A percentile compares a stretch with the other conserved stretches of the same genome.
Conservation (phyloP, 2,797 vertebrate species). For the Cirrhinus molitorella region DNA sequence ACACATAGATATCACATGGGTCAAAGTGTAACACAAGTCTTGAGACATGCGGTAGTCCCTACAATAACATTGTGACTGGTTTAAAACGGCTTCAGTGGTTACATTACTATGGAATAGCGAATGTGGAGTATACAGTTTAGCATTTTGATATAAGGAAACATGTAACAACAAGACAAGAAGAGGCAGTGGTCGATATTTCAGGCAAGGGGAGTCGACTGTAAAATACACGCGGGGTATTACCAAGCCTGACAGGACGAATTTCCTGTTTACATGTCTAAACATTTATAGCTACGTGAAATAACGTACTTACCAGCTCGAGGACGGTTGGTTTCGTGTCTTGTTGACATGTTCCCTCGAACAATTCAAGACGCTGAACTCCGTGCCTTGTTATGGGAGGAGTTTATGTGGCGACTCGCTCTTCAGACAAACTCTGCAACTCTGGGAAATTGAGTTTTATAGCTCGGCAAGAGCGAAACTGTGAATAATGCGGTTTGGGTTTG, state of each 20-base stretch:
- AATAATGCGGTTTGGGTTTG: neutral
- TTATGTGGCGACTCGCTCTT: neutral
- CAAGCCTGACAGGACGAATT: neutral
- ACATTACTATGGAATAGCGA: neutral
- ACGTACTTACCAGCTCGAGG: conserved; percentile 16
- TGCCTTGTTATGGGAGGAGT: conserved; percentile 36
- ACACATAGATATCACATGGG: neutral
- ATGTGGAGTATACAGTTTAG: neutral
- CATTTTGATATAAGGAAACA: neutral
- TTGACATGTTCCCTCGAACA: conserved; percentile 5
- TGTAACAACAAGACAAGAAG: conserved; percentile 1
- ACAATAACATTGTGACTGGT: neutral
- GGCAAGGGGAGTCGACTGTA: neutral
- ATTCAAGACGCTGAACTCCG: conserved; percentile 40
- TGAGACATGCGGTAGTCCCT: neutral
- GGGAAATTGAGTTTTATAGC: conserved; percentile 41
- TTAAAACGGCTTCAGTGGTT: neutral
- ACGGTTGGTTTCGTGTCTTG: neutral
- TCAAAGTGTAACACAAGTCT: conserved; percentile 27
- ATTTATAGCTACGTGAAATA: neutral
- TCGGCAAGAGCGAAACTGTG: neutral
- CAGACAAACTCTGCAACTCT: conserved; percentile 13
- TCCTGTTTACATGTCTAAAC: neutral
- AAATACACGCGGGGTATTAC: neutral
- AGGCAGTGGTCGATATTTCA: neutral